A percentile compares a stretch with the other conserved stretches of the same genome.
Conservation (phyloP, 2,113 vertebrate species). For the Nibea coibor region DNA sequence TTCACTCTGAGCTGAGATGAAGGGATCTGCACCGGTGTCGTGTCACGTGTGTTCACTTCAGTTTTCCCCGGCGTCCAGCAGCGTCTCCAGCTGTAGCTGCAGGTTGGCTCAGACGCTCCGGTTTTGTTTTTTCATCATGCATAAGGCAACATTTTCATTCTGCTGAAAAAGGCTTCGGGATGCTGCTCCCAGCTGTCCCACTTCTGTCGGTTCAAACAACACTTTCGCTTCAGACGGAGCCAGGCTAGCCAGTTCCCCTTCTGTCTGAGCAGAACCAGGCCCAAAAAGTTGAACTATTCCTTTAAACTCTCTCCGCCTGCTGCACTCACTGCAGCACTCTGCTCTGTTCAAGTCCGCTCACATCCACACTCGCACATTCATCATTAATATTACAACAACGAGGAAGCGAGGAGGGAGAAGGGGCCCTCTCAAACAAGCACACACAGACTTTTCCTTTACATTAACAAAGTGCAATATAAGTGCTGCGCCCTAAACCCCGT, state of each 20-base stretch:
- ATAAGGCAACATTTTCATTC: too few relatives aligned
- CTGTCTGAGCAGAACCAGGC: background rate
- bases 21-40: background rate
- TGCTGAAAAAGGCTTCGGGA: too few relatives aligned
- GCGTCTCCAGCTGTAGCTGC: background rate
- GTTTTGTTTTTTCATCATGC: background rate
- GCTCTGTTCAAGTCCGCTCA: slow-evolving; percentile 23
- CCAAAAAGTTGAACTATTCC: background rate
- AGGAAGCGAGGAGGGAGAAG: background rate
- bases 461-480: slow-evolving; percentile 50
- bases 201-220: too few relatives aligned
- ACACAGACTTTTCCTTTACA: slow-evolving; percentile 16
- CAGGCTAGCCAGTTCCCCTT: too few relatives aligned
- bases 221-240: too few relatives aligned
- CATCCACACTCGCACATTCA: slow-evolving; percentile 15
- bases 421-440: background rate
- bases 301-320: background rate
- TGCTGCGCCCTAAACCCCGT: slow-evolving; percentile 39
- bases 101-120: background rate
- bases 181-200: too few relatives aligned
- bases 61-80: background rate
- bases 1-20: background rate
- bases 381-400: slow-evolving; percentile 30
- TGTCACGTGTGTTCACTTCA: background rate
- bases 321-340: slow-evolving; percentile 29